These are phyloP conservation scores for Muscicapa comitata DNA, from an alignment of 2,797 vertebrate species.

Conservation along the genomic window DNA sequence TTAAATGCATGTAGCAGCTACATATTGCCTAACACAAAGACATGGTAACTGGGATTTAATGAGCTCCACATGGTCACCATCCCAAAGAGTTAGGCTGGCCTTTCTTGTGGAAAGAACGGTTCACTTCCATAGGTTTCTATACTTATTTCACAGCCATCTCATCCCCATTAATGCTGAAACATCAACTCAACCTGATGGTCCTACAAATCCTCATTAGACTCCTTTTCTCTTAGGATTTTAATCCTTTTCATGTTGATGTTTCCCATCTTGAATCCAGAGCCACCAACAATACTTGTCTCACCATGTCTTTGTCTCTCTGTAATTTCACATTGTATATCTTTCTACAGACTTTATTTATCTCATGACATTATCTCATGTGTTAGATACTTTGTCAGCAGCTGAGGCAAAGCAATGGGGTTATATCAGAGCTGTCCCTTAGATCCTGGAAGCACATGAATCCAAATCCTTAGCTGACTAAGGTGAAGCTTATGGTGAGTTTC, in stretches of 20 bases:
- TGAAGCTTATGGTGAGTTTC: background rate
- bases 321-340: background rate
- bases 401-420: background rate
- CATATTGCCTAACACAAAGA: background rate
- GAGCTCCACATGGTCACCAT: background rate
- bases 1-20: background rate
- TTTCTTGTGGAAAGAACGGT: accelerated
- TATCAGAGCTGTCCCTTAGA: background rate
- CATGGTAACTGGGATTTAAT: background rate
- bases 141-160: background rate
- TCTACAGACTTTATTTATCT: background rate
- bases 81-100: background rate
- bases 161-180: background rate
- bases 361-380: background rate
- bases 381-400: background rate
- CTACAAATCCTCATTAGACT: background rate
- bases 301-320: background rate
- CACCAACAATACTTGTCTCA: background rate
- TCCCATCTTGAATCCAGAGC: background rate
- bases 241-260: background rate
- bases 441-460: background rate
- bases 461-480: background rate
- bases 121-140: background rate
- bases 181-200: background rate
- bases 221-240: background rate